These are phyloP conservation scores for Oasisia sp. DNA, from an alignment of 2,888 invertebrate species.

Conservation along the genomic window DNA sequence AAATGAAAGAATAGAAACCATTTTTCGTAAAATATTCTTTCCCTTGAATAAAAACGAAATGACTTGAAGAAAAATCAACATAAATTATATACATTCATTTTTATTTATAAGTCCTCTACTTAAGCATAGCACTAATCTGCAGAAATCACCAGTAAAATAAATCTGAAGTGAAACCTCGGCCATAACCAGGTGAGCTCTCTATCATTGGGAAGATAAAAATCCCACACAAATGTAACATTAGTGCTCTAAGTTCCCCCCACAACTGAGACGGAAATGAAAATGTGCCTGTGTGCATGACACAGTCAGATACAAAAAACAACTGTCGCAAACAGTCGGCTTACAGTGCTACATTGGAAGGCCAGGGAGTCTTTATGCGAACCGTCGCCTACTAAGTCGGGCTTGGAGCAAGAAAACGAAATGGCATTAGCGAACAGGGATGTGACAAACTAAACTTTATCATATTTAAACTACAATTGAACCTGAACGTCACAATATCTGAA, in stretches of 20 bases:
- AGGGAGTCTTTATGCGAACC: not conserved
- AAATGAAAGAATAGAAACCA: not conserved
- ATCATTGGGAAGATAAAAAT: not conserved
- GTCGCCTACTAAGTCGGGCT: not conserved
- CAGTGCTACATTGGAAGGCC: not conserved
- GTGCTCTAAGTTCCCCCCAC: not conserved
- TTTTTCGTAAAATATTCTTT: not conserved
- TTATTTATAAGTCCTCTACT: not conserved
- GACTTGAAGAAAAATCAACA: too few relatives aligned
- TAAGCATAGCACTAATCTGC: not conserved
- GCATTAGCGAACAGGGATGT: constrained; percentile 17
- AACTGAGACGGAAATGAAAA: not conserved
- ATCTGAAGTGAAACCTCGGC: not conserved
- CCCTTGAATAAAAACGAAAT: too few relatives aligned
- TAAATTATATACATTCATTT: too few relatives aligned
- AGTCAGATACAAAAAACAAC: not conserved
- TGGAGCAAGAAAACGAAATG: not conserved
- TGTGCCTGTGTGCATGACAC: not conserved
- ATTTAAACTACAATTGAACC: not conserved
- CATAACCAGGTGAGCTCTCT: not conserved
- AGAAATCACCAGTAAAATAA: not conserved
- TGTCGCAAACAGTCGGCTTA: constrained; percentile 5
- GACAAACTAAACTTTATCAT: not conserved
- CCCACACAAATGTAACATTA: not conserved
- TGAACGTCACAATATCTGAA: not conserved